Evolutionary conservation across 2,888 invertebrate genomes (phyloP).

Genomic region (Bembecia ichneumoniformis): DNA sequence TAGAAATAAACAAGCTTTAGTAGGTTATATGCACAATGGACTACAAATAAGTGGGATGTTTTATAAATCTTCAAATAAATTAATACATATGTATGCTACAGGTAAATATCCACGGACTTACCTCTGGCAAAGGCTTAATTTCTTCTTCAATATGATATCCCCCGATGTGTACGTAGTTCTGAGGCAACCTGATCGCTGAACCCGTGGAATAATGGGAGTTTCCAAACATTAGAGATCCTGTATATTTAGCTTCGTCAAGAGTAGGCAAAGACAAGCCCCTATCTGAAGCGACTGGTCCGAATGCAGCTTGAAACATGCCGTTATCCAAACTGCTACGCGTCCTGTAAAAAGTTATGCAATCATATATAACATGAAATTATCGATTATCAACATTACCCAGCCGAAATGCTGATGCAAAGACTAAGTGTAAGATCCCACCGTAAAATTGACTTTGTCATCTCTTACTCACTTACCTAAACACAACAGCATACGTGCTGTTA

Average conservation of each 20-base stretch:
- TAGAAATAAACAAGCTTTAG: too few species aligned
- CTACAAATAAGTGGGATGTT: too few species aligned
- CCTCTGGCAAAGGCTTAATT: slow-evolving; percentile 3
- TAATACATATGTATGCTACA: too few species aligned
- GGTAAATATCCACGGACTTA: neutral
- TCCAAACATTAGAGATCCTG: slow-evolving; percentile 4
- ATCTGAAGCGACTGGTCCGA: slow-evolving; percentile 5
- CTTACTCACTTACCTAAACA: too few species aligned
- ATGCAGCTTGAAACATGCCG: slow-evolving; percentile 1
- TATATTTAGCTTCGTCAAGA: slow-evolving; percentile 2
- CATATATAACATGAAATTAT: too few species aligned
- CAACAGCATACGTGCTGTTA: too few species aligned
- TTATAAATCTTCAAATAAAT: too few species aligned
- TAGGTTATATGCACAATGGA: too few species aligned
- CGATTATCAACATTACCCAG: too few species aligned
- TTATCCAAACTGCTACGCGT: neutral
- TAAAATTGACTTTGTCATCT: too few species aligned
- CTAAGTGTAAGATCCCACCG: too few species aligned
- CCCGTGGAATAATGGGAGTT: slow-evolving; percentile 6
- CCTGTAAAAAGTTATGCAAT: neutral
- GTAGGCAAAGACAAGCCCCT: slow-evolving; percentile 1
- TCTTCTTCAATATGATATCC: slow-evolving; percentile 5
- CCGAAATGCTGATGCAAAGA: too few species aligned
- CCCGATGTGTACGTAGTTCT: slow-evolving; percentile 3
- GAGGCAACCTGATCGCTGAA: slow-evolving; percentile 2